These are phyloP conservation scores for Clavelina lepadiformis DNA, from an alignment of 23 tunicate species.

Conservation along the genomic window DNA sequence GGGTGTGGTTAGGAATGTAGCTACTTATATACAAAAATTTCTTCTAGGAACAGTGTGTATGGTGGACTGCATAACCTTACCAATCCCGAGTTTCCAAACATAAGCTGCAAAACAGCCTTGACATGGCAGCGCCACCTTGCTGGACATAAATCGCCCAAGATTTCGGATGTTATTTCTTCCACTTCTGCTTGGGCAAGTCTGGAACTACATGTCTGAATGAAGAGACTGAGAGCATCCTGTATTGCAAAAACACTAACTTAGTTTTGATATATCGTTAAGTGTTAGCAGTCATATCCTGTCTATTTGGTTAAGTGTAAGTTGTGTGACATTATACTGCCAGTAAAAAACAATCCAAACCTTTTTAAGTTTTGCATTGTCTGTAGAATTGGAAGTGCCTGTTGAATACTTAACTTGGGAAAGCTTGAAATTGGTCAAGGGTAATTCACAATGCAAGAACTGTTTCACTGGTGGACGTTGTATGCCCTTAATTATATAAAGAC, in stretches of 20 bases:
- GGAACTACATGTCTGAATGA: conserved; percentile 36
- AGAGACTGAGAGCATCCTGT: conserved; percentile 40
- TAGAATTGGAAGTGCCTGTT: conserved; percentile 22
- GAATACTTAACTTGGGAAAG: conserved; percentile 13
- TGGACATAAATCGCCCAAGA: conserved; percentile 55
- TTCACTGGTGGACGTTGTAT: conserved; percentile 35
- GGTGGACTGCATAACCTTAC: conserved; percentile 17
- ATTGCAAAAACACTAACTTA: too few relatives aligned
- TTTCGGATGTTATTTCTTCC: conserved; percentile 29
- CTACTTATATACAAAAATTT: too few relatives aligned
- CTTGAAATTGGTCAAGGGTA: conserved; percentile 36
- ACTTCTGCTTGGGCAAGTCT: conserved; percentile 29
- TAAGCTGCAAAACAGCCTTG: conserved; percentile 38
- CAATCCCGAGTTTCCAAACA: conserved; percentile 54
- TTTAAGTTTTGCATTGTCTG: conserved; percentile 32
- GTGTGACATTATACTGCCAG: too few relatives aligned
- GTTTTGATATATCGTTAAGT: too few relatives aligned
- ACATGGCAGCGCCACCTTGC: conserved; percentile 61
- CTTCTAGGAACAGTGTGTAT: too few relatives aligned
- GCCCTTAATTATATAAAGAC: too few relatives aligned
- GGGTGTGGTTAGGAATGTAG: too few relatives aligned
- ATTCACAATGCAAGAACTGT: conserved; percentile 53
- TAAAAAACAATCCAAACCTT: too few relatives aligned
- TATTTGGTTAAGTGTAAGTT: too few relatives aligned
- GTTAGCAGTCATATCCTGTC: too few relatives aligned